Evolutionary conservation across 2,888 invertebrate species (phyloP).

Genomic region (Caenorhabditis sp.): DNA sequence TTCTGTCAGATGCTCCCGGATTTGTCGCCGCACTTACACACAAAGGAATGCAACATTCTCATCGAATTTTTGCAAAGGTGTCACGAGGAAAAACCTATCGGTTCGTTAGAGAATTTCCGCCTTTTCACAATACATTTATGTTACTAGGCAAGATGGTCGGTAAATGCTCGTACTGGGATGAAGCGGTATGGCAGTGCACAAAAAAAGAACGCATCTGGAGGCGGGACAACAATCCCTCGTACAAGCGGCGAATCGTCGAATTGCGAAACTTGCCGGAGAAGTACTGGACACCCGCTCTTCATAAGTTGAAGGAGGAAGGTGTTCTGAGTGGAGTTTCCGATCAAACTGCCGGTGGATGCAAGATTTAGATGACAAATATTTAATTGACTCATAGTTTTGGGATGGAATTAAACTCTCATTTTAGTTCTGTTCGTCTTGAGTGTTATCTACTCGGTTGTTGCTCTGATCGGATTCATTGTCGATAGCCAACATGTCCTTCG

Average conservation of each 20-base stretch:
- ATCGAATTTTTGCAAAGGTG: slow-evolving; percentile 72
- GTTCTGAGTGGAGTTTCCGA: slow-evolving; percentile 34
- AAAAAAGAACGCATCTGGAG: slow-evolving; percentile 76
- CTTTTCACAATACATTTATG: too few relatives aligned
- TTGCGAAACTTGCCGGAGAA: slow-evolving; percentile 71
- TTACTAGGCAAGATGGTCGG: slow-evolving; percentile 70
- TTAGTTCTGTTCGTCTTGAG: slow-evolving; percentile 37
- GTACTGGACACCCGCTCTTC: slow-evolving; percentile 74
- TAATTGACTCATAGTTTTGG: too few relatives aligned
- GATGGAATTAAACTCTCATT: too few relatives aligned
- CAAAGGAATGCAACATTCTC: slow-evolving; percentile 76
- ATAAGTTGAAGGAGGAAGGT: slow-evolving; percentile 72
- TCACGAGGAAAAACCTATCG: slow-evolving; percentile 66
- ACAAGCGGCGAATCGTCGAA: slow-evolving; percentile 71
- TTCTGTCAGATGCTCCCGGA: slow-evolving; percentile 76
- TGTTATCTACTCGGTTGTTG: slow-evolving; percentile 10
- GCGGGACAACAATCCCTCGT: slow-evolving; percentile 75
- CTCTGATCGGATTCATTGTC: slow-evolving; percentile 14
- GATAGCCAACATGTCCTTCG: slow-evolving; percentile 32
- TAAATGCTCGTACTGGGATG: slow-evolving; percentile 76
- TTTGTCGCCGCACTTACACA: slow-evolving; percentile 77
- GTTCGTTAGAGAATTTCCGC: slow-evolving; percentile 42
- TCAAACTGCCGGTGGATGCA: slow-evolving; percentile 45
- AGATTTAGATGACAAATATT: slow-evolving; percentile 19
- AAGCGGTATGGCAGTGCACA: slow-evolving; percentile 77